Base-by-base conservation (phyloP, 2,888 invertebrate genomes). In the Pachycephus smyrnensis region DNA sequence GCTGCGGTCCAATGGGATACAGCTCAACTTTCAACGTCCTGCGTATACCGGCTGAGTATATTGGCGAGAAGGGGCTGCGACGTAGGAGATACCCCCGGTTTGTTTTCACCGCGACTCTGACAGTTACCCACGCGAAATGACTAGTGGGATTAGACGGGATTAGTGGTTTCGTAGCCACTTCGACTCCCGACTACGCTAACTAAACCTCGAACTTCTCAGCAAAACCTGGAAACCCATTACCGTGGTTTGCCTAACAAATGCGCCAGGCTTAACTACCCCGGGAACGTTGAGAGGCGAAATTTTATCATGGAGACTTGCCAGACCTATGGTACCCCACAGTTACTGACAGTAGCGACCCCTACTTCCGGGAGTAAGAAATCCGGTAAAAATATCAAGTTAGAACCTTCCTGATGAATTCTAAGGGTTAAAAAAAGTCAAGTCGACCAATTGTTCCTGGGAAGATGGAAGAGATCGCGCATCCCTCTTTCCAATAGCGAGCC, bases 191-290 rank as follows among this genome's bases (percentile, higher is more conserved):
- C 55, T 33, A 11, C 71, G 71, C 71, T 32, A 71, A 71, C 71
- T 23, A 32, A 71, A 31, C 71, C 71, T 71, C 71, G 31, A 71
- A 71, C 71, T 71, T 71, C 71, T 33, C 71, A 33, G 33, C 71
- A 71, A 71, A 71, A 71, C 71, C 71, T 71, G 71, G 30, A 71
- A 71, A 71, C 33, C 71, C 71, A 71, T 71, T 71, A 71, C 71
- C 71, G 33, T 33, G 71, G 31, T 33, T 33, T 31, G 23, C 71
- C 31, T 71, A 71, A 71, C 33, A 71, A 71, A 71, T 33, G 30
- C 71, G 15, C 12, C 71, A 12, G 71, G 71, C 31, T 71, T 71
- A 71, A 23, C 30, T 31, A 71, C 23, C 55, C 9, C 55, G 55
- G 15, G 55, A 23, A 55, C 55, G 23, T 6, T 55, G 55, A 55